Evolutionary conservation across 2,797 vertebrate species (phyloP).

Genomic region (Sebastes minor): DNA sequence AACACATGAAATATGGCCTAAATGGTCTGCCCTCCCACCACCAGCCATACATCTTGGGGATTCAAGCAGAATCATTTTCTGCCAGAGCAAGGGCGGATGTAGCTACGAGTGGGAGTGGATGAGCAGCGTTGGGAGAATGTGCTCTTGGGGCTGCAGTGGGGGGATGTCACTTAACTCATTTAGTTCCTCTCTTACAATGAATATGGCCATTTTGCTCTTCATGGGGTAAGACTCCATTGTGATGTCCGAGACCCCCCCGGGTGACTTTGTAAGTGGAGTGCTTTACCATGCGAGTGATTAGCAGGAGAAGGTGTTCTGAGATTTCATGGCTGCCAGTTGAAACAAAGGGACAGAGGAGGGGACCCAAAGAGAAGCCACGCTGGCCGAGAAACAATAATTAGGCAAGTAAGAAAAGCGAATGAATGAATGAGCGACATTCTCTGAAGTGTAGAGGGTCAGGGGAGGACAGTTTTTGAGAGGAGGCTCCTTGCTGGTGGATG

Average conservation of each 20-base stretch:
- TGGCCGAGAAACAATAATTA: constrained; percentile 30
- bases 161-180: constrained; percentile 45
- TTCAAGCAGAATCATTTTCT: constrained; percentile 49
- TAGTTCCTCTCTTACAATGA: constrained; percentile 45
- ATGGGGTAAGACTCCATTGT: constrained; percentile 19
- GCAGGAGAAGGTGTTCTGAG: constrained; percentile 21
- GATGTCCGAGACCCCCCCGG: constrained; percentile 21
- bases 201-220: constrained; percentile 45
- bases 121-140: constrained; percentile 26
- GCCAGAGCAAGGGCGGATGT: constrained; percentile 23
- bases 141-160: constrained; percentile 14
- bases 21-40: constrained; percentile 47
- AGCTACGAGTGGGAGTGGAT: constrained; percentile 43
- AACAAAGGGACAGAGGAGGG: constrained; percentile 33
- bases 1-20: constrained; percentile 40
- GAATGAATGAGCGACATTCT: constrained; percentile 36
- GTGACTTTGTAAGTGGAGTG: constrained; percentile 47
- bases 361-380: constrained; percentile 15
- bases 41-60: constrained; percentile 43
- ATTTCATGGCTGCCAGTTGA: constrained; percentile 35
- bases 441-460: constrained; percentile 13
- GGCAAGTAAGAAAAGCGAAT: constrained; percentile 15
- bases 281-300: constrained; percentile 52
- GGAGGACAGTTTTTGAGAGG: background rate
- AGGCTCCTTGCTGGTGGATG: constrained; percentile 4